Evolutionary conservation across 2,113 vertebrate genomes (phyloP), one percentile per base, ranked within the genome.

Genomic region (Oreotrochilus melanogaster): DNA sequence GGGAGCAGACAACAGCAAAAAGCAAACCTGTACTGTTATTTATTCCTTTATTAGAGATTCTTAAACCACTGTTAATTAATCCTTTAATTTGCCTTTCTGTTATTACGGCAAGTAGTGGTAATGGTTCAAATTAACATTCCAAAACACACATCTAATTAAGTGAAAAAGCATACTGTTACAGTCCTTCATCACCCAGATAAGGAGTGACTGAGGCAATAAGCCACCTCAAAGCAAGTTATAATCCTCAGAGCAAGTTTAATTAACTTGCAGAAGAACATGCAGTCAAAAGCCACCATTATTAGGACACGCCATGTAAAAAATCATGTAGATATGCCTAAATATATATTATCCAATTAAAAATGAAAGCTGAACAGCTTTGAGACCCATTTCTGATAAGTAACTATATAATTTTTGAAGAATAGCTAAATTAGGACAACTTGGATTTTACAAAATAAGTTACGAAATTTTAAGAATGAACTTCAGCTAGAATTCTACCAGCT

Each of bases 81-180:
- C 27, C 39, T 74, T 79, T 91, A 51, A 83, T 93, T 86, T 66
- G 80, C 18, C 35, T 83, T 86, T 82, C 85, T 94, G 37, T 79
- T 89, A 65, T 86, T 96, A 54, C 45, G 79, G 86, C 56, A 82
- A 78, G 48, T 11, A 50, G 24, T 22, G n/a, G 79, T 84, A 73
- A 84, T 64, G 43, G 91, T 78, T 89, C 66, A 91, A 86, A 87
- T 57, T 84, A 94, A 93, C 3, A 15, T 88, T 86, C 72, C 69
- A 92, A 95, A 73, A 87, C 30, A 67, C 23, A 62, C 30, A 72
- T 65, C 91, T 71, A 74, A 96, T 95, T 90, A 95, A 95, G 78
- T 71, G 45, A 92, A 87, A 83, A 78, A 50, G 39, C n/a, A 73
- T 47, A 94, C 43, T 69, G 43, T 30, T 70, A 54, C 42, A 70